Percentiles rank a stretch among this genome's conserved stretches.
These are phyloP conservation scores for Diploptera punctata DNA, from an alignment of 2,888 invertebrate species.

Conservation along the genomic window DNA sequence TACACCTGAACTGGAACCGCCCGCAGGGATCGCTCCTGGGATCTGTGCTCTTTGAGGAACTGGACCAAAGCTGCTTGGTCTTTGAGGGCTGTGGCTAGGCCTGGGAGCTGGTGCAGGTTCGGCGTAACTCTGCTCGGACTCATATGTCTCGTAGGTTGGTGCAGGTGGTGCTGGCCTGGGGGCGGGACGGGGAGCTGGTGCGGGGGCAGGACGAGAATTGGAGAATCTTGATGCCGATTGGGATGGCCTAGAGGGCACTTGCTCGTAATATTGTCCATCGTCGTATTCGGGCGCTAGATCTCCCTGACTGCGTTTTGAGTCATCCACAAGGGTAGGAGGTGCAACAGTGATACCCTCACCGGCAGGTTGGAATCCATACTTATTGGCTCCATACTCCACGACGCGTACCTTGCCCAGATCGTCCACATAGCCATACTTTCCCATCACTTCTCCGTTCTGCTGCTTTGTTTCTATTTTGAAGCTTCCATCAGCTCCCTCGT, in stretches of 20 bases:
- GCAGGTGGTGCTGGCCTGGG: slow-evolving; percentile 47
- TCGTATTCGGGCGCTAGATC: slow-evolving; percentile 42
- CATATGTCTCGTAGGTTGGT: slow-evolving; percentile 47
- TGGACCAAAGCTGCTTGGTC: slow-evolving; percentile 49
- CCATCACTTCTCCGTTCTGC: slow-evolving; percentile 82
- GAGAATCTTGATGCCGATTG: slow-evolving; percentile 27
- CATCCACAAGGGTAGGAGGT: slow-evolving; percentile 57
- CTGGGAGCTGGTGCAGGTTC: slow-evolving; percentile 41
- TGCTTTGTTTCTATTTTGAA: slow-evolving; percentile 91
- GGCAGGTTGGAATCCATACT: slow-evolving; percentile 85
- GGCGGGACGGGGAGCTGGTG: slow-evolving; percentile 46
- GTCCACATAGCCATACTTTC: slow-evolving; percentile 90
- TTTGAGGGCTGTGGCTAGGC: slow-evolving; percentile 46
- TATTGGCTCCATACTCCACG: slow-evolving; percentile 88
- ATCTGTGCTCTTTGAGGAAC: slow-evolving; percentile 45
- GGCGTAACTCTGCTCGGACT: slow-evolving; percentile 44
- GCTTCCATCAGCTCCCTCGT: slow-evolving; percentile 86
- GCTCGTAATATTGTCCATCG: slow-evolving; percentile 46
- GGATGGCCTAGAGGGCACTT: slow-evolving; percentile 36
- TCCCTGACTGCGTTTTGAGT: slow-evolving; percentile 48
- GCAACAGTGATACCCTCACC: slow-evolving; percentile 86
- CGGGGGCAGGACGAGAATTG: slow-evolving; percentile 40
- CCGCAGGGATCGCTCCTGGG: slow-evolving; percentile 47
- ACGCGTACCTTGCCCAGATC: slow-evolving; percentile 81
- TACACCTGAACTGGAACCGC: slow-evolving; percentile 46